Percentiles rank a stretch among this genome's conserved stretches.
phyloP scores from a whole-genome alignment of 2,797 vertebrate species.

The Protonibea diacanthus region DNA sequence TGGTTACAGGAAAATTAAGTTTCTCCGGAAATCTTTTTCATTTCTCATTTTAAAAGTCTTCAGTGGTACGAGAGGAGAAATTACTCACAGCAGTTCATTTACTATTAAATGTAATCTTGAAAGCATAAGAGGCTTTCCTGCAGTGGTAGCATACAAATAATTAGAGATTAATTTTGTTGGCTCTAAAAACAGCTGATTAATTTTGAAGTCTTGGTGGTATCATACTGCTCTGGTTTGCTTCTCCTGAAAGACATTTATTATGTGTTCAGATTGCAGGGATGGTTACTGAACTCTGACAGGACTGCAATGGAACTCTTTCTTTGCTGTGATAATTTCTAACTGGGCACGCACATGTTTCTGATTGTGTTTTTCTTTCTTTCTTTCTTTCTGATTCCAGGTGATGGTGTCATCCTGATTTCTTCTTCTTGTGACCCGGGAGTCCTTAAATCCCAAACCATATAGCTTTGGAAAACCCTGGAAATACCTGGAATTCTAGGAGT shows the following conservation, averaged over 20 bases:
- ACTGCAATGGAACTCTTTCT: constrained; percentile 56
- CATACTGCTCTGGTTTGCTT: constrained; percentile 79
- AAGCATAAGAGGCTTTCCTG: constrained; percentile 83
- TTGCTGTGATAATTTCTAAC: constrained; percentile 51
- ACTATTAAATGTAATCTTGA: constrained; percentile 84
- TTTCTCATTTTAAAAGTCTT: constrained; percentile 81
- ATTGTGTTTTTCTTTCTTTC: constrained; percentile 41
- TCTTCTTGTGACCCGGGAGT: constrained; percentile 79
- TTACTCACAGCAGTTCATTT: constrained; percentile 85
- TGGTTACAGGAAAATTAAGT: constrained; percentile 88
- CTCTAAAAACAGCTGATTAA: constrained; percentile 85
- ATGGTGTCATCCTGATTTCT: constrained; percentile 69
- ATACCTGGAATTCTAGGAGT: constrained; percentile 88
- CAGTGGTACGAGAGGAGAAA: constrained; percentile 81
- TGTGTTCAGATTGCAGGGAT: constrained; percentile 65
- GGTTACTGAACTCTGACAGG: constrained; percentile 54
- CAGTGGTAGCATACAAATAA: constrained; percentile 82
- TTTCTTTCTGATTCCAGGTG: constrained; percentile 76
- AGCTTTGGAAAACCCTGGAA: constrained; percentile 87
- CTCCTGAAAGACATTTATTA: constrained; percentile 77
- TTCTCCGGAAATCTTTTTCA: constrained; percentile 84
- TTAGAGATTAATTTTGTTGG: constrained; percentile 84
- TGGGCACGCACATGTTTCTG: constrained; percentile 55
- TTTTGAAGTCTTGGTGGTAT: constrained; percentile 83
- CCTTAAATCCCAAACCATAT: constrained; percentile 81